Conservation (phyloP, 2,888 invertebrate species). For the Trisateles emortualis region DNA sequence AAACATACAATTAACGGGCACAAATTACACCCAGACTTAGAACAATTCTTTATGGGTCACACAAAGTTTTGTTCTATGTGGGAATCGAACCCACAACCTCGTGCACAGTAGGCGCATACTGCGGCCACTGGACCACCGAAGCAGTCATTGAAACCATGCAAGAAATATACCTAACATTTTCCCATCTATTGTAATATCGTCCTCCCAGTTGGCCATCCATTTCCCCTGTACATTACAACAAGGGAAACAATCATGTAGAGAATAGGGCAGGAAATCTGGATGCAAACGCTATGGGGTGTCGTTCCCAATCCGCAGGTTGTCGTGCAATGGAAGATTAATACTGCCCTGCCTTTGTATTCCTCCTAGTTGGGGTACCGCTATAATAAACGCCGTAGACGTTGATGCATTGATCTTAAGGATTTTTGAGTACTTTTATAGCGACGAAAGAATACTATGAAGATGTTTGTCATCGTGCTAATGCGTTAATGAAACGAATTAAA, state of each 20-base stretch:
- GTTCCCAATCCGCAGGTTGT: constrained; percentile 60
- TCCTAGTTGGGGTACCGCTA: constrained; percentile 30
- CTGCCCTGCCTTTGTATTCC: constrained; percentile 74
- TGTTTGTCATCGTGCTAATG: constrained; percentile 20
- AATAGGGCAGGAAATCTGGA: constrained; percentile 70
- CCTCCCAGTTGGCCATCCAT: constrained; percentile 2
- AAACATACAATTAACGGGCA: too few relatives aligned
- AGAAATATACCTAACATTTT: background rate
- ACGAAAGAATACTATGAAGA: constrained; percentile 6
- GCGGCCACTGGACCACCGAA: too few relatives aligned
- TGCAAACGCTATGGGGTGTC: constrained; percentile 78
- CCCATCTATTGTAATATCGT: background rate
- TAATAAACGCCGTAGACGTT: constrained; percentile 59
- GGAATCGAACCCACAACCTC: too few relatives aligned
- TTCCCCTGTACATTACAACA: constrained; percentile 41
- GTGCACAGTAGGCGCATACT: too few relatives aligned
- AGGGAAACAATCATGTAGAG: constrained; percentile 60
- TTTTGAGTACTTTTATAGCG: constrained; percentile 34
- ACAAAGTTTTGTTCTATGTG: too few relatives aligned
- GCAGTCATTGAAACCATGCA: too few relatives aligned
- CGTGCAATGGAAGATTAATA: constrained; percentile 82
- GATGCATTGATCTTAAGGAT: constrained; percentile 71
- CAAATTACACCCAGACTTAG: too few relatives aligned
- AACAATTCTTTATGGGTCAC: too few relatives aligned
- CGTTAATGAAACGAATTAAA: constrained; percentile 5